phyloP scores from a whole-genome alignment of 2,888 invertebrate genomes.

The Leptopilina myrica region DNA sequence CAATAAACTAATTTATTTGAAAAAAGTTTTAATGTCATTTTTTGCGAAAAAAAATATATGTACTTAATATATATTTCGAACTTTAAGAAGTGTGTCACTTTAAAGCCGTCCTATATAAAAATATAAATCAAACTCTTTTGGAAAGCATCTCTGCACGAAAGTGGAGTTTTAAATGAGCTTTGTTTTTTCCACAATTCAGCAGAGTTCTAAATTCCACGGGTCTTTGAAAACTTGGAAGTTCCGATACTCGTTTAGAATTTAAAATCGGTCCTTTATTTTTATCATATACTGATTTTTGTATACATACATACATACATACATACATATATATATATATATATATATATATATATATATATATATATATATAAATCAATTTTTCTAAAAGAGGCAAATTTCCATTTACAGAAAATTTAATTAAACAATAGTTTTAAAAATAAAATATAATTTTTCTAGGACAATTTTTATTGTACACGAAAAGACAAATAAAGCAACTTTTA shows the following conservation, averaged over 20 bases:
- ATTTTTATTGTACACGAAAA: no score
- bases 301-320: background rate
- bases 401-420: no score
- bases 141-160: background rate
- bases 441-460: no score
- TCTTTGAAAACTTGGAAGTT: slow-evolving; percentile 28
- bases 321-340: no score
- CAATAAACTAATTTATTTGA: background rate
- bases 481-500: no score
- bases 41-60: background rate
- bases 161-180: slow-evolving; percentile 35
- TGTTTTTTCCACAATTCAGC: slow-evolving; percentile 35
- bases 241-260: slow-evolving; percentile 20
- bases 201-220: slow-evolving; percentile 5
- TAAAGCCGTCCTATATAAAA: slow-evolving; percentile 29
- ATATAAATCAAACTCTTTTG: slow-evolving; percentile 10
- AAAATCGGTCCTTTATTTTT: slow-evolving; percentile 23
- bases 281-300: background rate
- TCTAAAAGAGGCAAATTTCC: background rate
- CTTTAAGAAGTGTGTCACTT: slow-evolving; percentile 19
- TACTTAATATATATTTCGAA: slow-evolving; percentile 9
- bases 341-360: no score
- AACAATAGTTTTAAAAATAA: no score
- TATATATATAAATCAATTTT: background rate
- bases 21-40: background rate